These are phyloP conservation scores for Danaus melanippus DNA, from an alignment of 1,140 invertebrate genomes.

Conservation along the genomic window DNA sequence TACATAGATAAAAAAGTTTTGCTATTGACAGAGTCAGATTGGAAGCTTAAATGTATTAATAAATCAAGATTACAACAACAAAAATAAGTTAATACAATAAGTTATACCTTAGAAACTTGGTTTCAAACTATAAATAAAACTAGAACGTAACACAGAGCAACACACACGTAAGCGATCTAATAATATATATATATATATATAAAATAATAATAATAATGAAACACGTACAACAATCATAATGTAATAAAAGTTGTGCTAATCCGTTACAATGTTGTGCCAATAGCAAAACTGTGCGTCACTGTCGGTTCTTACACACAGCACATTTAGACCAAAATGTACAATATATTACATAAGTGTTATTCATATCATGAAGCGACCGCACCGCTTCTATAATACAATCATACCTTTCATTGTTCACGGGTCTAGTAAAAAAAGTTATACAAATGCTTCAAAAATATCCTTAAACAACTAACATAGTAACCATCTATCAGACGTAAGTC, in stretches of 20 bases:
- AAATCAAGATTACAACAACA: constrained; percentile 63
- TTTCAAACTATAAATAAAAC: constrained; percentile 63
- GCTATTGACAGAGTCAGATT: constrained; percentile 59
- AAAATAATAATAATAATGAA: constrained; percentile 62
- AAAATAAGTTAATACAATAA: constrained; percentile 66
- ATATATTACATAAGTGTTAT: constrained; percentile 70
- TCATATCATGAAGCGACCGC: constrained; percentile 60
- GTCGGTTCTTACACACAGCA: constrained; percentile 67
- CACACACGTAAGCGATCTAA: constrained; percentile 61
- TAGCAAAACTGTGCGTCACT: constrained; percentile 67
- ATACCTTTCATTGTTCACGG: constrained; percentile 49
- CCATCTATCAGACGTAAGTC: constrained; percentile 54
- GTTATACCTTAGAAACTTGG: constrained; percentile 66
- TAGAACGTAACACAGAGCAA: constrained; percentile 66
- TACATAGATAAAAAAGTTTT: constrained; percentile 63
- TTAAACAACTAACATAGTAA: constrained; percentile 68
- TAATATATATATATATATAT: constrained; percentile 1
- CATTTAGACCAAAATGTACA: constrained; percentile 71
- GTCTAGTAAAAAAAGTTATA: constrained; percentile 72
- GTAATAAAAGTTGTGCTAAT: constrained; percentile 46
- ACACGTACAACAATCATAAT: constrained; percentile 60
- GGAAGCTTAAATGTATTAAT: constrained; percentile 31
- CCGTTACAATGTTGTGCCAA: constrained; percentile 50
- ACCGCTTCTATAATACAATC: constrained; percentile 64
- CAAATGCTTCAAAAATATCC: constrained; percentile 72